A percentile compares a stretch with the other conserved stretches of the same genome.
These are phyloP conservation scores for Oreortyx pictus DNA, from an alignment of 2,797 vertebrate genomes.

Conservation along the genomic window DNA sequence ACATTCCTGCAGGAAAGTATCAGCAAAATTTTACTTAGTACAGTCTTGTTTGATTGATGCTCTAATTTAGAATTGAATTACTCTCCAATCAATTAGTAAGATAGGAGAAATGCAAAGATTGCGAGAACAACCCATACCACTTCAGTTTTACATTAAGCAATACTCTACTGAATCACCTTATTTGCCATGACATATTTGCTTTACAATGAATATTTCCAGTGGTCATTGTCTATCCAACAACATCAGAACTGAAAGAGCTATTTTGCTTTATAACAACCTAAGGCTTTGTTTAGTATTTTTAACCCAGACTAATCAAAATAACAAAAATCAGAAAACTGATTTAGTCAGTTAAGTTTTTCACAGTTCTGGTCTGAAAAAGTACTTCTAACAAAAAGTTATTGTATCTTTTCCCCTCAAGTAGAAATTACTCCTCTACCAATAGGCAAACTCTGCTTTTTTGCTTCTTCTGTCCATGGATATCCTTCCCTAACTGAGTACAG, in stretches of 20 bases:
- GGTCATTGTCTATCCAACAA: neutral
- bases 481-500: neutral
- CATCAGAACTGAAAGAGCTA: neutral
- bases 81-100: neutral
- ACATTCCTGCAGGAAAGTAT: too few relatives aligned
- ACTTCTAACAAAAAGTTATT: neutral
- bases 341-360: neutral
- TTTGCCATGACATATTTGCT: neutral
- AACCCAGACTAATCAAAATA: neutral
- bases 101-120: neutral
- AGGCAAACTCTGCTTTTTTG: neutral
- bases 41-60: neutral
- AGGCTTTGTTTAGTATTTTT: neutral
- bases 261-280: neutral
- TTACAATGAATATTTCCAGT: neutral
- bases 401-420: neutral
- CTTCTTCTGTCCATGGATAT: neutral
- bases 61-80: slow-evolving; percentile 16
- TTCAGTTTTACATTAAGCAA: neutral
- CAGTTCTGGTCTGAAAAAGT: neutral
- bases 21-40: too few relatives aligned
- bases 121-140: neutral
- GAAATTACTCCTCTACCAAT: neutral
- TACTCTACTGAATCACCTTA: neutral
- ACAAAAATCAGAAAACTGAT: neutral